phyloP scores from a whole-genome alignment of 2,113 vertebrate species.

The Pterophyllum scalare region DNA sequence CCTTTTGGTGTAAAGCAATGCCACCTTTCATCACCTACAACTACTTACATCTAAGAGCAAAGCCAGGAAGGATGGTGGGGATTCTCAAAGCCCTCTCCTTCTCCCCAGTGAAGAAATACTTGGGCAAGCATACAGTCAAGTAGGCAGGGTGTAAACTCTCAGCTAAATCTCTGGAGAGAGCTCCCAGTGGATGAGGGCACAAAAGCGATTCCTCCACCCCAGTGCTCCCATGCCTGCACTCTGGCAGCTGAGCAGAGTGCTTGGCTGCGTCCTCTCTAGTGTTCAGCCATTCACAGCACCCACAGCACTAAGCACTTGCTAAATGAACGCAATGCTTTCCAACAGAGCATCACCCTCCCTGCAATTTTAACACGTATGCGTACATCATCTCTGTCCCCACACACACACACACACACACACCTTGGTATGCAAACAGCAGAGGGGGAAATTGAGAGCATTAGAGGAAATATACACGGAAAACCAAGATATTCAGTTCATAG shows the following conservation, averaged over 20 bases:
- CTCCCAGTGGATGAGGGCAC: conserved; percentile 49
- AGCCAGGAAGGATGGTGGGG: conserved; percentile 11
- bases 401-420: background rate
- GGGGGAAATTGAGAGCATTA: conserved; percentile 24
- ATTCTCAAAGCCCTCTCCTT: conserved; percentile 33
- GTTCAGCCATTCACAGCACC: conserved; percentile 55
- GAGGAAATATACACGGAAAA: conserved; percentile 22
- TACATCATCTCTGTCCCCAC: conserved; percentile 9
- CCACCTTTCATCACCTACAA: conserved; percentile 6
- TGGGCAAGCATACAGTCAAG: conserved; percentile 22
- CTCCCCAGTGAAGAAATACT: conserved; percentile 38
- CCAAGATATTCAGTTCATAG: conserved; percentile 22
- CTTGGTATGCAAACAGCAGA: conserved; percentile 12
- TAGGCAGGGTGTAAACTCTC: conserved; percentile 47
- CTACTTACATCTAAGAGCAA: conserved; percentile 53
- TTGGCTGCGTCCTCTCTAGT: conserved; percentile 48
- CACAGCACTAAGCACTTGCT: conserved; percentile 36
- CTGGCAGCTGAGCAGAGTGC: conserved; percentile 55
- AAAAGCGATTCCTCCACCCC: conserved; percentile 62
- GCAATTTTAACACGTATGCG: conserved; percentile 11
- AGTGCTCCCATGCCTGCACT: conserved; percentile 55
- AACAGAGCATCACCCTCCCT: conserved; percentile 22
- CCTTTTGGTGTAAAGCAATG: background rate
- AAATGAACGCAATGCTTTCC: conserved; percentile 51
- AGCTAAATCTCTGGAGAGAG: conserved; percentile 54